Base-by-base conservation (phyloP, 2,797 vertebrate species). In the Microctenopoma lineatum region DNA sequence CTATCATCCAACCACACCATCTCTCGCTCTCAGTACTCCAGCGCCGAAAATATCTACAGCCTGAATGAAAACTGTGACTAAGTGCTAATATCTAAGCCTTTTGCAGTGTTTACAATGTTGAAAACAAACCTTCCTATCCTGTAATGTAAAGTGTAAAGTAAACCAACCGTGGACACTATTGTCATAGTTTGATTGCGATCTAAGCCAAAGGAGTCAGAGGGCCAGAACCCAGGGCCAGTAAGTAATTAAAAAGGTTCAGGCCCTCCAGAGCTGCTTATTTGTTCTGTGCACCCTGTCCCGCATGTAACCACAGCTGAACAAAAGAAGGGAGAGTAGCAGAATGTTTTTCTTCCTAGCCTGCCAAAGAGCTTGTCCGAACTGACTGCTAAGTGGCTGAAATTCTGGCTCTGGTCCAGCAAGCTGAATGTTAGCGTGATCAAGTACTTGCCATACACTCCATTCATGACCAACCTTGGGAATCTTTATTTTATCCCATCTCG, bases 241-340 rank as follows among this genome's bases (percentile, higher is more conserved):
- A 75, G 46, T 76, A 68, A 88, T 84, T 80, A 71, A 36, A 73
- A 69, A 74, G 53, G 36, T 79, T 81, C 25, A 61, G 62, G 68
- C 38, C 26, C 18, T 63, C 32, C 46, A 59, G 15, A 59, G 46
- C 39, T 67, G 32, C 36, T 56, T 57, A 56, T 69, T 16, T 81
- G 74, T 41, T 15, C 7, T 7, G 52, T 18, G 16, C 45, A 75
- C 48, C 68, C 55, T 62, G 45, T 66, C 56, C 58, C 56, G 53
- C 54, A 39, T 70, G 46, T 41, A 63, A 73, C 58, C 38, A 60
- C 51, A 72, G 50, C 6, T 36, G 51, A 81, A 83, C 71, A 81
- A 68, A 79, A 79, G 75, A 26, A 48, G 27, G 27, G 1, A 57
- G 48, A 10, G 3, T 44, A 38, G 46, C 70, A 32, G 66, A 60